phyloP scores from a whole-genome alignment of 2,888 invertebrate species.

The Atrina japonica region DNA sequence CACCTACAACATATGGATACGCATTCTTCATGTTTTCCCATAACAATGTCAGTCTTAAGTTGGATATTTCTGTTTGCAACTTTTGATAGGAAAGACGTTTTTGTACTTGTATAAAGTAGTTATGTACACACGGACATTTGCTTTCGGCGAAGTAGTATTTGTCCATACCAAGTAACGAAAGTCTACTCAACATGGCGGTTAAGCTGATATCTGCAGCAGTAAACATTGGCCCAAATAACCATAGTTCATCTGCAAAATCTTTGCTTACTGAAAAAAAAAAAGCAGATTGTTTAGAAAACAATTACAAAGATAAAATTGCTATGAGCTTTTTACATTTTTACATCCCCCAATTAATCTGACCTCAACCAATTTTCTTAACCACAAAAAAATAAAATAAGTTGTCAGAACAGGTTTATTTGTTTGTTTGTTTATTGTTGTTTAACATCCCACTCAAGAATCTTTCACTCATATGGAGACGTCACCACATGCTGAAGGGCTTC shows the following conservation, averaged over 20 bases:
- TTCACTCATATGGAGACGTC: no score
- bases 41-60: conserved; percentile 63
- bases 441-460: no score
- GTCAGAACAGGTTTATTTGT: no score
- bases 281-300: not conserved
- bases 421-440: no score
- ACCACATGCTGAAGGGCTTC: no score
- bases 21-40: conserved; percentile 69
- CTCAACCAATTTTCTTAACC: no score
- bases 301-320: not conserved
- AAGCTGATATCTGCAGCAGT: conserved; percentile 73
- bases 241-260: conserved; percentile 59
- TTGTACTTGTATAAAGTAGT: conserved; percentile 63
- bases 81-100: conserved; percentile 58
- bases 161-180: conserved; percentile 68
- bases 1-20: conserved; percentile 62
- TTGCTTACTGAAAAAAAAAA: conserved; percentile 50
- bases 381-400: no score
- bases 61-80: conserved; percentile 64
- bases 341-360: no score
- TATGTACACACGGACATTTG: conserved; percentile 62
- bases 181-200: conserved; percentile 63
- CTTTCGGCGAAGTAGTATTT: conserved; percentile 60
- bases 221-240: conserved; percentile 71
- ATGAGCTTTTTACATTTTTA: no score